Percentiles rank a stretch among this genome's conserved stretches.
Evolutionary conservation across 2,888 invertebrate species (phyloP).

Genomic region (Nomada fabriciana): DNA sequence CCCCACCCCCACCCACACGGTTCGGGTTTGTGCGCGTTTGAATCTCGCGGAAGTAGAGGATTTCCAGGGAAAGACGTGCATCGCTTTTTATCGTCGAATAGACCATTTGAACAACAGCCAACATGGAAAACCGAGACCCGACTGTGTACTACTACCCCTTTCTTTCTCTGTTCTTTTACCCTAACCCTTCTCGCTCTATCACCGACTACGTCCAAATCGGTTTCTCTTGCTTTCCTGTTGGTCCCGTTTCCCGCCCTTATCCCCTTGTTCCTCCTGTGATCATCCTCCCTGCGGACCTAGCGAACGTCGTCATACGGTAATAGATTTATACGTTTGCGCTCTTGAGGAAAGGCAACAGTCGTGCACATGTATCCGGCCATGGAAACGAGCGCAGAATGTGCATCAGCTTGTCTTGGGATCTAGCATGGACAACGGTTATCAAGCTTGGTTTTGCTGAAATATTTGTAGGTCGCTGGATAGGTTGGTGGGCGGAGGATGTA

Average conservation of each 20-base stretch:
- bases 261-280: conserved; percentile 33
- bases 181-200: conserved; percentile 24
- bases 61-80: conserved; percentile 79
- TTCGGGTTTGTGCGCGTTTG: conserved; percentile 73
- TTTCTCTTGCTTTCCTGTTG: conserved; percentile 24
- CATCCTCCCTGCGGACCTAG: conserved; percentile 53
- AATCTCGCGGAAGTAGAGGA: conserved; percentile 79
- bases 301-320: conserved; percentile 75
- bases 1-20: conserved; percentile 35
- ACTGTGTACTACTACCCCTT: conserved; percentile 40
- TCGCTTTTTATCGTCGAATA: conserved; percentile 81
- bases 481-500: background rate
- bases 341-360: conserved; percentile 16
- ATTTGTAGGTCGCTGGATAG: conserved; percentile 4
- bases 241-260: background rate
- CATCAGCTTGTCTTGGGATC: conserved; percentile 12
- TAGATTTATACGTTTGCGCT: conserved; percentile 77
- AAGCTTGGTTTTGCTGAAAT: conserved; percentile 17
- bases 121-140: conserved; percentile 77
- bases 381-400: conserved; percentile 19
- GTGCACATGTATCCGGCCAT: conserved; percentile 23
- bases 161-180: conserved; percentile 16
- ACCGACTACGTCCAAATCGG: conserved; percentile 25
- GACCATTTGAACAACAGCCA: conserved; percentile 83
- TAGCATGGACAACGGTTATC: conserved; percentile 21